phyloP scores from a whole-genome alignment of 1,140 invertebrate species.

The Hyles vespertilio region DNA sequence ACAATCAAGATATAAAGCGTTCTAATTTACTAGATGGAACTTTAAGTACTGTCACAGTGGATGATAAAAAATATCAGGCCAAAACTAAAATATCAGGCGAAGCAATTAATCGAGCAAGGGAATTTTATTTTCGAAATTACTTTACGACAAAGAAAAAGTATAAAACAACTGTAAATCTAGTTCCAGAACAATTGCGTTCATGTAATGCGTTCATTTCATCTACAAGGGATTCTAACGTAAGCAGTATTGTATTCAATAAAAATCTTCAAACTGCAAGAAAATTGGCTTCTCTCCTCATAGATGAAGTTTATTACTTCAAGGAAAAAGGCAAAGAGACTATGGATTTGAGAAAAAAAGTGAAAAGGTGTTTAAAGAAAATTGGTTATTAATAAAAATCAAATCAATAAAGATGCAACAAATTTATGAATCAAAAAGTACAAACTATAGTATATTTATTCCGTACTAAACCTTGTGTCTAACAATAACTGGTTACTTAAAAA shows the following conservation, averaged over 20 bases:
- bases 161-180: slow-evolving; percentile 1
- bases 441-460: too few species aligned
- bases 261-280: slow-evolving; percentile 41
- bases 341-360: slow-evolving; percentile 2
- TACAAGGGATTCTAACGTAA: background rate
- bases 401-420: too few species aligned
- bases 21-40: slow-evolving; percentile 15
- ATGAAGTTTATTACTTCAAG: slow-evolving; percentile 18
- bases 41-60: slow-evolving; percentile 26
- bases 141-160: slow-evolving; percentile 25
- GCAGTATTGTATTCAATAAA: background rate
- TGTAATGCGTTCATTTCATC: background rate
- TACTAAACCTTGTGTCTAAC: too few species aligned
- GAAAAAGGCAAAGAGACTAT: slow-evolving; percentile 2
- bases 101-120: slow-evolving; percentile 46
- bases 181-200: slow-evolving; percentile 7
- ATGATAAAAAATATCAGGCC: slow-evolving; percentile 25
- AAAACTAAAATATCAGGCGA: slow-evolving; percentile 30
- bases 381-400: background rate
- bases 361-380: slow-evolving; percentile 14
- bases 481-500: too few species aligned
- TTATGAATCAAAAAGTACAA: too few species aligned
- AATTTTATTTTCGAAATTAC: slow-evolving; percentile 49
- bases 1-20: slow-evolving; percentile 29
- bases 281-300: slow-evolving; percentile 33